Evolutionary conservation across 1,140 invertebrate genomes (phyloP), one percentile per base, ranked within the genome.

Genomic region (Hypsibius dujardini): DNA sequence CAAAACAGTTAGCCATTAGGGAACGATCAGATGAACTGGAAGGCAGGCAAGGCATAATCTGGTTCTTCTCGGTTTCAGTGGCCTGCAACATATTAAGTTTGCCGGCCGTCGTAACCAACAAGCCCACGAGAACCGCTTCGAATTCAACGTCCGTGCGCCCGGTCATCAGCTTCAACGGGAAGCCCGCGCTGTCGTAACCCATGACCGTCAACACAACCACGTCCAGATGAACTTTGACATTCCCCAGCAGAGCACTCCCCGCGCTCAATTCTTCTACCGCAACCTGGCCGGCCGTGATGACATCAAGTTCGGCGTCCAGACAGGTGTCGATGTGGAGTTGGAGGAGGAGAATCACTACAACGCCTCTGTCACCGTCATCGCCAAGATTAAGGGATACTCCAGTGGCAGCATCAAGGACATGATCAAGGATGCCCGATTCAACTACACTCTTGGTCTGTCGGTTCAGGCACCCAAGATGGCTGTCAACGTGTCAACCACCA

Each of bases 401-500:
- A 7, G 50, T n/a, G n/a, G n/a, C 50, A 7, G 50, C 50, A 56
- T 56, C 50, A 56, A 12, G 50, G 50, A 67, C 62, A 42, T 42
- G 12, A 12, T 67, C 12, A 15, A 12, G 12, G 42, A 45, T 42
- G 42, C 3, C 62, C 3, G 42, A 12, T 45, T 67, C 12, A 67
- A 67, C 62, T 67, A 67, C 62, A 67, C 62, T 42, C 12, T 67
- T 3, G 42, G 3, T 3, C 12, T 3, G 7, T 67, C 62, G 12
- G 12, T 67, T 3, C 12, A 15, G 62, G 45, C 62, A 12, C 62
- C 62, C 62, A 7, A 15, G 12, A 45, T 42, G 12, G 12, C 3
- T 3, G 62, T 67, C 62, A 67, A 67, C 42, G 42, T 67, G 12
- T 67, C 62, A 12, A 67, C 62, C 62, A 67, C 62, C 12, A 67